These are phyloP conservation scores for Drosophila subquinaria DNA, from an alignment of 2,888 invertebrate species.

Conservation along the genomic window DNA sequence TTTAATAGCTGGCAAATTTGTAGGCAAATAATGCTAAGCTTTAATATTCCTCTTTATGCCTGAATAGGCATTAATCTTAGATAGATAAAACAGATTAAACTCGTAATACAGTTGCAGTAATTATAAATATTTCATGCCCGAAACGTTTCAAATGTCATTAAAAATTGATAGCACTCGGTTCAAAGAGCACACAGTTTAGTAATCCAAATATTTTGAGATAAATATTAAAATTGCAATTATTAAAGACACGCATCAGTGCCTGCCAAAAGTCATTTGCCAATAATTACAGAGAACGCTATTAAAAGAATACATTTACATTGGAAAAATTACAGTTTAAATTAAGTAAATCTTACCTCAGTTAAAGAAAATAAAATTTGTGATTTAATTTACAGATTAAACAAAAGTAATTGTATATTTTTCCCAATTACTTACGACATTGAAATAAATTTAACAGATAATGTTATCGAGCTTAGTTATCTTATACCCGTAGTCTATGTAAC, in stretches of 20 bases:
- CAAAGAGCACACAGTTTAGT: slow-evolving; percentile 11
- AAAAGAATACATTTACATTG: background rate
- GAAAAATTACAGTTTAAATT: background rate
- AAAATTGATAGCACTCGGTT: slow-evolving; percentile 8
- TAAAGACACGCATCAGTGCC: slow-evolving; percentile 41
- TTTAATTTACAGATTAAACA: too few relatives aligned
- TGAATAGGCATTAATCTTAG: slow-evolving; percentile 41
- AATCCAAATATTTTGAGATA: slow-evolving; percentile 5
- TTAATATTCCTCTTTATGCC: slow-evolving; percentile 35
- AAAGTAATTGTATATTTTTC: background rate
- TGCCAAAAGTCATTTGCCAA: slow-evolving; percentile 36
- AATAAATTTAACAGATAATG: slow-evolving; percentile 2
- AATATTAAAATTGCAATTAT: background rate
- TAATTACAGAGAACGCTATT: slow-evolving; percentile 13
- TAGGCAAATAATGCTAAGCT: slow-evolving; percentile 1
- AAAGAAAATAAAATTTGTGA: too few relatives aligned
- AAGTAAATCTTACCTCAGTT: background rate
- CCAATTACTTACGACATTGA: slow-evolving; percentile 22
- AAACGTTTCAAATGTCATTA: slow-evolving; percentile 14
- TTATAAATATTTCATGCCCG: slow-evolving; percentile 24
- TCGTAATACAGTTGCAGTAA: slow-evolving; percentile 8
- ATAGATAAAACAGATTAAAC: background rate
- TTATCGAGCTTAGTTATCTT: slow-evolving; percentile 15
- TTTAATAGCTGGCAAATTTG: slow-evolving; percentile 49
- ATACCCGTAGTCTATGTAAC: background rate